A percentile compares a stretch with the other conserved stretches of the same genome.
Evolutionary conservation across 2,888 invertebrate genomes (phyloP).

Genomic region (Tineola bisselliella): DNA sequence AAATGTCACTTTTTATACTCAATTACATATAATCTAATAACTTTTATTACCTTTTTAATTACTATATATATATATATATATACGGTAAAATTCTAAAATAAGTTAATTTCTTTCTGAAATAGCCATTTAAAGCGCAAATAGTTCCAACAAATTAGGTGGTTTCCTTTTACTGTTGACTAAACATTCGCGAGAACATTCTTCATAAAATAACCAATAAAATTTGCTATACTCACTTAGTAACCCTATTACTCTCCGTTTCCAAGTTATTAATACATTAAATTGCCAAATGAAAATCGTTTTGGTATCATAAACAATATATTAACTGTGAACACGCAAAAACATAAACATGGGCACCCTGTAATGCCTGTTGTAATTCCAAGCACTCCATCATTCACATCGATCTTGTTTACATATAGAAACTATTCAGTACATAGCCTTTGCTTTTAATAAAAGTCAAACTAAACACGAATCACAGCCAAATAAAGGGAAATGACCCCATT

Average conservation of each 20-base stretch:
- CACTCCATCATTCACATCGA: constrained; percentile 3
- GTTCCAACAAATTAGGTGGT: constrained; percentile 3
- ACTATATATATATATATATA: too few species aligned
- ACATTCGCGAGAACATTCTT: constrained; percentile 6
- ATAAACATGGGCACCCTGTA: constrained; percentile 2
- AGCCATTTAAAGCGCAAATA: background rate
- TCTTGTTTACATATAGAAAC: constrained; percentile 18
- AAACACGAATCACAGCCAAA: constrained; percentile 44
- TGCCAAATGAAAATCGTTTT: constrained; percentile 13
- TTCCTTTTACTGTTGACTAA: constrained; percentile 4
- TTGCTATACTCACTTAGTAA: constrained; percentile 11
- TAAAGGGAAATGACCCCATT: constrained; percentile 59
- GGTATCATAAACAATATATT: constrained; percentile 10
- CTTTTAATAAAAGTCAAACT: constrained; percentile 38
- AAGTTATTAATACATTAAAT: constrained; percentile 15
- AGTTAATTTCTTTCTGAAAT: background rate
- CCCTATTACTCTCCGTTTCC: constrained; percentile 8
- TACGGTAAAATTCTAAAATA: too few species aligned
- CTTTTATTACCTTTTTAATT: too few species aligned
- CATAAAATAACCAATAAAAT: constrained; percentile 9
- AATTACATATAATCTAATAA: too few species aligned
- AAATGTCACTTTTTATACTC: background rate
- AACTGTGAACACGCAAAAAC: constrained; percentile 12
- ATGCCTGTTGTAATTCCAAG: background rate
- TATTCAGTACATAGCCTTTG: constrained; percentile 32